Conservation (phyloP, 2,797 vertebrate genomes). For the Alexandromys oeconomus region DNA sequence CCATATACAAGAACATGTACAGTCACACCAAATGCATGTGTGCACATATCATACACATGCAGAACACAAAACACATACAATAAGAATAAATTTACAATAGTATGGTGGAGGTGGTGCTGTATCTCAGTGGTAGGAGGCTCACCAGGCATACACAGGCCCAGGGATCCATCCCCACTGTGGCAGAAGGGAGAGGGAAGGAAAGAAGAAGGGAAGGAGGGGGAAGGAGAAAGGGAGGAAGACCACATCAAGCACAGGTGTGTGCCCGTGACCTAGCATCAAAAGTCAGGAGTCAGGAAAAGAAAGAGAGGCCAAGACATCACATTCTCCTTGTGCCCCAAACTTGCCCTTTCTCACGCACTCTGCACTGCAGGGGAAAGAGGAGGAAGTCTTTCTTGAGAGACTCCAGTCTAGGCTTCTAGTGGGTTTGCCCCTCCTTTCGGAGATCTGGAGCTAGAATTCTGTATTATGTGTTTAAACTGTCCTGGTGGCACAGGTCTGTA, state of each 20-base stretch:
- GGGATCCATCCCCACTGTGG: not conserved
- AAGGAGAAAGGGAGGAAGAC: not conserved
- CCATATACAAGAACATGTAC: too few relatives aligned
- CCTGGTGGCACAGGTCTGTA: not conserved
- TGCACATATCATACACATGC: not conserved
- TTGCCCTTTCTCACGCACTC: not conserved
- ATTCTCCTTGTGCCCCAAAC: not conserved
- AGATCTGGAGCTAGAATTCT: not conserved
- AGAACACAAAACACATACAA: too few relatives aligned
- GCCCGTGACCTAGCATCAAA: not conserved
- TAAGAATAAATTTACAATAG: not conserved
- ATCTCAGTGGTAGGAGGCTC: not conserved
- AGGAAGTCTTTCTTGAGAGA: not conserved
- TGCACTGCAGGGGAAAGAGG: fast-evolving
- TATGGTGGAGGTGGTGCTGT: not conserved
- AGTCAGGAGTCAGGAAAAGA: not conserved
- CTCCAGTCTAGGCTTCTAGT: not conserved
- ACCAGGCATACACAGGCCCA: not conserved
- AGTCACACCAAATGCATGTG: too few relatives aligned
- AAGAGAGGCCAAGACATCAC: not conserved
- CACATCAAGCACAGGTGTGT: not conserved
- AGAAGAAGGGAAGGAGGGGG: not conserved
- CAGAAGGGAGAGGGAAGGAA: not conserved
- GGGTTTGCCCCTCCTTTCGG: not conserved
- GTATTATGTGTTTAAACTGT: not conserved